phyloP scores from a whole-genome alignment of 1,140 invertebrate genomes.

The Pogonognathellus flavescens region DNA sequence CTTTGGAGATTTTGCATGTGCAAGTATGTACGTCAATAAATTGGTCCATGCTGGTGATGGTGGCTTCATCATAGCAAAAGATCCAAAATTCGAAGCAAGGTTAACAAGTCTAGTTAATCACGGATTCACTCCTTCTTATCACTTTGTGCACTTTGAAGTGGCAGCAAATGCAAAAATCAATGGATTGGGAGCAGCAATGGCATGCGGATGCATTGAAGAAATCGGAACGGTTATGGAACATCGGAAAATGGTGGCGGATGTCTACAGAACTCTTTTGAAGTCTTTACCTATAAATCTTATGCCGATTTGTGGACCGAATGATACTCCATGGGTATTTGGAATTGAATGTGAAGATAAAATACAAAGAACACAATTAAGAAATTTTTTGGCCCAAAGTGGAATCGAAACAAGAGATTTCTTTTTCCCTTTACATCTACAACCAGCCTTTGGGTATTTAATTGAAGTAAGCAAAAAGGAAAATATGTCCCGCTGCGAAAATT shows the following conservation, averaged over 20 bases:
- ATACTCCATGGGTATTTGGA: conserved; percentile 62
- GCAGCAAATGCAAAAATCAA: conserved; percentile 59
- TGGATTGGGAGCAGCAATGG: conserved; percentile 58
- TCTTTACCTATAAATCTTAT: conserved; percentile 43
- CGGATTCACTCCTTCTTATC: conserved; percentile 58
- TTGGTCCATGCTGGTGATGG: conserved; percentile 59
- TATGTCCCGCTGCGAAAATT: conserved; percentile 36
- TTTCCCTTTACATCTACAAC: conserved; percentile 59
- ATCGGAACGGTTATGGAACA: conserved; percentile 32
- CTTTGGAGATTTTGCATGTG: conserved; percentile 59
- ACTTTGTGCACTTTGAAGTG: conserved; percentile 59
- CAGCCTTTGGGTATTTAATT: conserved; percentile 5
- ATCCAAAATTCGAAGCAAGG: conserved; percentile 11
- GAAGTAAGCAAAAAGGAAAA: not conserved
- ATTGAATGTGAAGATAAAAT: conserved; percentile 43
- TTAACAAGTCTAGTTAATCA: conserved; percentile 56
- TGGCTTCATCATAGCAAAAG: conserved; percentile 54
- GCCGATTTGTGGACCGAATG: conserved; percentile 52
- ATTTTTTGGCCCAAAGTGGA: conserved; percentile 41
- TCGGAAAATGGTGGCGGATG: not conserved
- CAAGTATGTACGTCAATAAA: conserved; percentile 59
- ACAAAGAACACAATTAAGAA: conserved; percentile 47
- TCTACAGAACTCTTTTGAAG: conserved; percentile 35
- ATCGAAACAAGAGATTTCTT: conserved; percentile 61
- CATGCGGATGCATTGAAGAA: conserved; percentile 52